Percentiles rank a stretch among this genome's conserved stretches.
phyloP scores from a whole-genome alignment of 2,113 vertebrate genomes.

The Pelodiscus sinensis region DNA sequence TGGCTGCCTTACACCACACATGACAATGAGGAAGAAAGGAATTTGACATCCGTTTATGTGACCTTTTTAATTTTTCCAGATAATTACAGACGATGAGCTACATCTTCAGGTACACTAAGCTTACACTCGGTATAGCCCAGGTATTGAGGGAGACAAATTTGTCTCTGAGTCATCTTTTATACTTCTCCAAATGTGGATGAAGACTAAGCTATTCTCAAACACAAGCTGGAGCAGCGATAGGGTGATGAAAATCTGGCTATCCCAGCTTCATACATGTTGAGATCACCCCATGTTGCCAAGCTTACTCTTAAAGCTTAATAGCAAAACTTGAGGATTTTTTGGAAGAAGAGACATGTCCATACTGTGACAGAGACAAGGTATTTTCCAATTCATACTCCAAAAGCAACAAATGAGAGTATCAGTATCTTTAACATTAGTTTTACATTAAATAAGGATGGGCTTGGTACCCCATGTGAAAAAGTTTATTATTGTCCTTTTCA shows the following conservation, averaged over 20 bases:
- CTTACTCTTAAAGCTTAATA: background rate
- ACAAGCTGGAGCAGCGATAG: background rate
- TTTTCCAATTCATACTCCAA: no score
- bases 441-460: no score
- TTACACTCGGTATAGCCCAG: background rate
- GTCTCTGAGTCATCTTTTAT: background rate
- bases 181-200: background rate
- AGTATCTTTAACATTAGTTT: no score
- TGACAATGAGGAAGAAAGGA: background rate
- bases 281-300: rapidly evolving
- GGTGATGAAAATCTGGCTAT: background rate
- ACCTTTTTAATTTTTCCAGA: background rate
- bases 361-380: no score
- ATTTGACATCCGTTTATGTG: background rate
- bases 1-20: background rate
- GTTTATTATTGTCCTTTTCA: no score
- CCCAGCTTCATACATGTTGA: background rate
- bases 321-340: no score
- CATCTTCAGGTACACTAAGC: background rate
- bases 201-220: background rate
- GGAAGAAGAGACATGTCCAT: no score
- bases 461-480: no score
- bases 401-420: no score
- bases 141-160: background rate
- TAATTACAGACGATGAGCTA: background rate